These are phyloP conservation scores for Pygocentrus nattereri DNA, from an alignment of 2,797 vertebrate genomes.

Conservation along the genomic window DNA sequence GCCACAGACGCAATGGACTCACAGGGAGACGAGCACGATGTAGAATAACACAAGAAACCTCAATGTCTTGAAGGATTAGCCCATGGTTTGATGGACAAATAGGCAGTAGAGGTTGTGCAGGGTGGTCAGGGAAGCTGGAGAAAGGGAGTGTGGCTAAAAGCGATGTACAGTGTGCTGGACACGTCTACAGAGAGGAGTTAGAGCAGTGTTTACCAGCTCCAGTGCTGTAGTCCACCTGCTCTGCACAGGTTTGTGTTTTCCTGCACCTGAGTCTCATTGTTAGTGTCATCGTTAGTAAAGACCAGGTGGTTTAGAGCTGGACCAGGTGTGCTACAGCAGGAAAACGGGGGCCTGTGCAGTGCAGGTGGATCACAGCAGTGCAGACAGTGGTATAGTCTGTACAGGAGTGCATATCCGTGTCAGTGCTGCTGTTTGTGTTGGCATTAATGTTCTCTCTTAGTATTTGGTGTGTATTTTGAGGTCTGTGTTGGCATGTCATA, in stretches of 20 bases:
- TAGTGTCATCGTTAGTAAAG: too few relatives aligned
- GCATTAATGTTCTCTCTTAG: too few relatives aligned
- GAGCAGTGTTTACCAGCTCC: not conserved
- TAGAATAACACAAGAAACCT: not conserved
- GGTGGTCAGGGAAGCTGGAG: not conserved
- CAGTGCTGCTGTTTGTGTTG: too few relatives aligned
- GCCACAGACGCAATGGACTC: conserved; percentile 24
- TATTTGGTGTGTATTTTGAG: too few relatives aligned
- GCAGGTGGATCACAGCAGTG: not conserved
- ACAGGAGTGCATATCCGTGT: too few relatives aligned
- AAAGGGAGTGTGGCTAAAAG: not conserved
- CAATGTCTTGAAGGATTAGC: not conserved
- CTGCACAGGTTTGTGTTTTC: not conserved
- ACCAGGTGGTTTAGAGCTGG: too few relatives aligned
- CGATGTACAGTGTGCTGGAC: not conserved
- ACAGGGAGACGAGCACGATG: not conserved
- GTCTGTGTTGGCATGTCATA: too few relatives aligned
- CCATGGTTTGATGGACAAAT: conserved; percentile 2
- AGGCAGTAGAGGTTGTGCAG: not conserved
- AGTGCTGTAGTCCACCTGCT: not conserved
- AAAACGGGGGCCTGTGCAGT: not conserved
- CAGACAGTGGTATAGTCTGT: not conserved
- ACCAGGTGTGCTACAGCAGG: not conserved
- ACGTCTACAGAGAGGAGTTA: not conserved
- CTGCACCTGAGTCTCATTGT: too few relatives aligned